These are phyloP conservation scores for Pterophyllum scalare DNA, from an alignment of 2,113 vertebrate species.

Conservation along the genomic window DNA sequence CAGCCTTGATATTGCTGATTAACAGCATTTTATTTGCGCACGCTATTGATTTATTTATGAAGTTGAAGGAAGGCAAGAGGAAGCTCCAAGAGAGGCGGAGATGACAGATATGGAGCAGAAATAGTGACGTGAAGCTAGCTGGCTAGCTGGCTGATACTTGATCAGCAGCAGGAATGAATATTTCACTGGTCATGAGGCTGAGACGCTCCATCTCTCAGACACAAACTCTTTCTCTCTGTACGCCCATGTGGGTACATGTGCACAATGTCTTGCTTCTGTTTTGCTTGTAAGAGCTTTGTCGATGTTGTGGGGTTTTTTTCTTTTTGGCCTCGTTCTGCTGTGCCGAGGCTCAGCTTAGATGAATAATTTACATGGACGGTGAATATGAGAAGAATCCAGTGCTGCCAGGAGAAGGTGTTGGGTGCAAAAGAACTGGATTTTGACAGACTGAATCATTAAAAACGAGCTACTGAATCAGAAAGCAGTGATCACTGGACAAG, in stretches of 20 bases:
- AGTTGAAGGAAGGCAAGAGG: conserved; percentile 18
- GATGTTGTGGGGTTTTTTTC: background rate
- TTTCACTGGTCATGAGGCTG: conserved; percentile 66
- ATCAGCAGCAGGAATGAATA: conserved; percentile 72
- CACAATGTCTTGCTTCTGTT: conserved; percentile 3
- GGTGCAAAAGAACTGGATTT: conserved; percentile 12
- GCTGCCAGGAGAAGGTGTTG: conserved; percentile 36
- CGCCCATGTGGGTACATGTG: background rate
- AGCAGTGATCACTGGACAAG: background rate
- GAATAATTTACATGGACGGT: conserved; percentile 59
- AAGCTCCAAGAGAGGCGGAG: background rate
- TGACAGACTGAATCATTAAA: conserved; percentile 22
- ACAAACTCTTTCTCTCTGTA: background rate
- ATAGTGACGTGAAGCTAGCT: conserved; percentile 10
- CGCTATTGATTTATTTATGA: conserved; percentile 38
- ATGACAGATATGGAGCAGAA: conserved; percentile 29
- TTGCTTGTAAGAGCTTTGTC: background rate
- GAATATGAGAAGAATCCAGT: conserved; percentile 28
- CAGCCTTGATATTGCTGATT: background rate
- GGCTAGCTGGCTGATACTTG: conserved; percentile 59
- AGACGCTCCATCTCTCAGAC: conserved; percentile 6
- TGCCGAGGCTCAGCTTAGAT: conserved; percentile 8
- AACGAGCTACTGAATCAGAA: conserved; percentile 4
- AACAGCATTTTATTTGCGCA: conserved; percentile 6
- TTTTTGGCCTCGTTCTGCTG: background rate